Base-by-base conservation (phyloP, 2,888 invertebrate species). In the Cylloceria caligata region DNA sequence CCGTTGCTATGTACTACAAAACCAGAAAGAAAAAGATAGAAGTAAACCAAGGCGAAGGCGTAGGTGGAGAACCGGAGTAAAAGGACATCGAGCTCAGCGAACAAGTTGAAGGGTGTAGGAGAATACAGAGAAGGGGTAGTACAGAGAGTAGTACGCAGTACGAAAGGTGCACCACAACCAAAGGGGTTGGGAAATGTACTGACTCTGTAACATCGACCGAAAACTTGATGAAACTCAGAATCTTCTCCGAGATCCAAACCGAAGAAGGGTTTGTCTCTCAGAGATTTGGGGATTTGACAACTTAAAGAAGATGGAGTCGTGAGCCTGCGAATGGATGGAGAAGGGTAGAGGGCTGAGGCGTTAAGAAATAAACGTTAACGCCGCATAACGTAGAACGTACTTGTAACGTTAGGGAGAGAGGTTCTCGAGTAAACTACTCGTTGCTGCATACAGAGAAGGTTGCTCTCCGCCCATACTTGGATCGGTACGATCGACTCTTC, bases 151-250 rank as follows among this genome's bases (percentile, higher is more conserved):
- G 47, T 13, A 21, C 21, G 39, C 27, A 68, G 60, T 60, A 24
- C 47, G 9, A 52, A 71, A 60, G 49, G 64, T 45, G 45, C 21
- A 30, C 21, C n/a, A 24, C 13, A 7, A 64, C 21, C 13, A 47
- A 34, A 60, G 34, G 21, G 42, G 39, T 11, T 39, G 36, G 24
- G 24, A 19, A 62, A 68, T 55, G 73, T 19, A 64, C 55, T 24
- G 65, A 49, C 30, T 7, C 57, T 52, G 72, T 39, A 80, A 77
- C 77, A 88, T 88, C 87, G 88, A 86, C 85, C 87, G 88, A 88
- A 91, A 91, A 89, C 89, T 91, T 90, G 87, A 80, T 77, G 84
- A 86, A 90, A 89, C 89, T 91, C 84, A 77, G 83, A 87, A 88
- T 87, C 86, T 86, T 78, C 83, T 71, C 68, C 24, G 80, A n/a